Evolutionary conservation across 2,888 invertebrate species (phyloP).

Genomic region (Endotricha flammealis): DNA sequence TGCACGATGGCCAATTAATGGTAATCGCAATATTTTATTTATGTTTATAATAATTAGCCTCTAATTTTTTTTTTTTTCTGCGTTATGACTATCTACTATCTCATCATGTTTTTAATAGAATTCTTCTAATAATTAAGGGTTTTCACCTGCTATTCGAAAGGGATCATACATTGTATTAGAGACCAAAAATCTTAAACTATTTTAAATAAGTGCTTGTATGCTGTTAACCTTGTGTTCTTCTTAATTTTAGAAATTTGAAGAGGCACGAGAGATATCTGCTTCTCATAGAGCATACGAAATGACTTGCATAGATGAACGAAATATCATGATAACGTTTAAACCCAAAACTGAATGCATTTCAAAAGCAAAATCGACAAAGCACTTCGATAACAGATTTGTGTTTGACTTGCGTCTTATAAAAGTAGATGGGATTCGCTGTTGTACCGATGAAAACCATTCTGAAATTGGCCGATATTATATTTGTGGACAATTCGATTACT

Average conservation of each 20-base stretch:
- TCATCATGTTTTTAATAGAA: no score
- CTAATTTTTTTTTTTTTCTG: no score
- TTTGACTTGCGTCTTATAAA: constrained; percentile 59
- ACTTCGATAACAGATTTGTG: constrained; percentile 52
- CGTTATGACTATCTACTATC: no score
- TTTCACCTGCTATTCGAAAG: no score
- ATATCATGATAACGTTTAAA: constrained; percentile 48
- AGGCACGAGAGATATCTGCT: constrained; percentile 61
- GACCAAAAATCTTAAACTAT: no score
- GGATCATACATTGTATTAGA: no score
- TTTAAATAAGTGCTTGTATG: no score
- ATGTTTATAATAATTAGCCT: no score
- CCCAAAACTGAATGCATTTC: constrained; percentile 62
- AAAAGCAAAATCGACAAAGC: constrained; percentile 41
- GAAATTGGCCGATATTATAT: constrained; percentile 75
- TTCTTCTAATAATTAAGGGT: no score
- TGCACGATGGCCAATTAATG: constrained; percentile 46
- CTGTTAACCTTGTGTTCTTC: no score
- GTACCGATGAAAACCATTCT: constrained; percentile 52
- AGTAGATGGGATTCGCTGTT: constrained; percentile 53
- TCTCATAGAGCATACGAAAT: constrained; percentile 60
- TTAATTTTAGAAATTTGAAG: constrained; percentile 53
- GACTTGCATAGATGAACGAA: constrained; percentile 31
- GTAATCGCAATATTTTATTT: no score
- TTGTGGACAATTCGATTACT: constrained; percentile 74